Percentiles rank a stretch among this genome's conserved stretches.
phyloP scores from a whole-genome alignment of 1,140 invertebrate genomes.

The Drosophila melanica region DNA sequence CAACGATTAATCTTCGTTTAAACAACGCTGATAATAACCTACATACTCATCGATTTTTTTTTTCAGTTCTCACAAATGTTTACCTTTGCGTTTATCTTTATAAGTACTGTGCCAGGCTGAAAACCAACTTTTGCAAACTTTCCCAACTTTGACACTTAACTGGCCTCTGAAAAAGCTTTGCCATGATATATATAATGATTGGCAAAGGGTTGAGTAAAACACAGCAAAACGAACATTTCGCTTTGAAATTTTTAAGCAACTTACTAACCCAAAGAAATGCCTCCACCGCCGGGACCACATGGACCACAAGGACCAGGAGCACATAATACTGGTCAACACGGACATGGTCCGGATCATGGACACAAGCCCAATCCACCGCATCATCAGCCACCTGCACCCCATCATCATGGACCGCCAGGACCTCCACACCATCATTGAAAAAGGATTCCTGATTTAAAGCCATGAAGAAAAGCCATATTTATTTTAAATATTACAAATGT shows the following conservation, averaged over 20 bases:
- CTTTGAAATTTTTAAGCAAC: background rate
- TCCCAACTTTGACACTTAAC: constrained; percentile 26
- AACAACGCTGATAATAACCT: background rate
- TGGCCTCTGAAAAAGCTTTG: constrained; percentile 28
- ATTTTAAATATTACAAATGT: no score
- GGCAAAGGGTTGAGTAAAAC: constrained; percentile 28
- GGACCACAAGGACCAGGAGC: constrained; percentile 23
- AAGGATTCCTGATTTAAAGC: background rate
- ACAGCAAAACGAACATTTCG: constrained; percentile 17
- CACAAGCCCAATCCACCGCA: constrained; percentile 17
- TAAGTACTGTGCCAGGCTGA: background rate
- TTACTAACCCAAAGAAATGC: constrained; percentile 37
- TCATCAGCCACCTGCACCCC: constrained; percentile 12
- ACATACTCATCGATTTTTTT: background rate
- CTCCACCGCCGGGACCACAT: constrained; percentile 55
- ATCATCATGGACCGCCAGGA: constrained; percentile 19
- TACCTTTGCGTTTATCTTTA: constrained; percentile 21
- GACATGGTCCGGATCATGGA: constrained; percentile 28
- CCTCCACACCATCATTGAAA: constrained; percentile 14
- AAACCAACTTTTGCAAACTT: constrained; percentile 28
- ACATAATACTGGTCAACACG: constrained; percentile 38
- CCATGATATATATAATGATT: constrained; percentile 15
- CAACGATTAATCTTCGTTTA: background rate
- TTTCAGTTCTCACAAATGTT: constrained; percentile 3
- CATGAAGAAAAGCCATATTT: no score